These are phyloP conservation scores for Andrena hattorfiana DNA, from an alignment of 2,888 invertebrate species.

Conservation along the genomic window DNA sequence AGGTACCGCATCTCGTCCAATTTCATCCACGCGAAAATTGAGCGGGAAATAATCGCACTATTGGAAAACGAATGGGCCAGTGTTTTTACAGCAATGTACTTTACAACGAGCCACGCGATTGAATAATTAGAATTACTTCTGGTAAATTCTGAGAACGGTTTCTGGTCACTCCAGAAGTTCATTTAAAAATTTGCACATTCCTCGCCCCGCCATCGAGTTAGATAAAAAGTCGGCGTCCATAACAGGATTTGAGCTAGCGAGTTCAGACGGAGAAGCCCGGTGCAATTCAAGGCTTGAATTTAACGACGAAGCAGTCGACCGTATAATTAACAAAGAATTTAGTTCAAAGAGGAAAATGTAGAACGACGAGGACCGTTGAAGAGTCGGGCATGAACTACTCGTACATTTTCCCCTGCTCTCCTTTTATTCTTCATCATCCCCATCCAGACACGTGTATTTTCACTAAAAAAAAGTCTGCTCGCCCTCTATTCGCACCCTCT, in stretches of 20 bases:
- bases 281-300: conserved; percentile 72
- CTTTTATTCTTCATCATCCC: conserved; percentile 46
- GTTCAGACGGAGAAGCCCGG: conserved; percentile 12
- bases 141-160: conserved; percentile 5
- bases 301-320: conserved; percentile 73
- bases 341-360: conserved; percentile 62
- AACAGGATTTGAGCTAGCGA: conserved; percentile 45
- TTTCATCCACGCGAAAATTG: not conserved
- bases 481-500: conserved; percentile 20
- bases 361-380: conserved; percentile 53
- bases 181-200: conserved; percentile 35
- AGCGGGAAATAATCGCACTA: not conserved
- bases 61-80: not conserved
- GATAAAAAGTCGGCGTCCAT: conserved; percentile 34
- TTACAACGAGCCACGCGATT: not conserved
- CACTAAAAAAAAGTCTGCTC: not conserved
- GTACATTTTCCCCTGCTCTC: conserved; percentile 43
- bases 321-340: conserved; percentile 78
- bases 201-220: not conserved
- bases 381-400: conserved; percentile 53
- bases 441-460: conserved; percentile 37
- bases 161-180: not conserved
- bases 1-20: not conserved
- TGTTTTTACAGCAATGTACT: conserved; percentile 7
- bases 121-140: not conserved